Evolutionary conservation across 2,797 vertebrate genomes (phyloP), one percentile per base, ranked within the genome.

Genomic region (Arnoldichthys spilopterus): DNA sequence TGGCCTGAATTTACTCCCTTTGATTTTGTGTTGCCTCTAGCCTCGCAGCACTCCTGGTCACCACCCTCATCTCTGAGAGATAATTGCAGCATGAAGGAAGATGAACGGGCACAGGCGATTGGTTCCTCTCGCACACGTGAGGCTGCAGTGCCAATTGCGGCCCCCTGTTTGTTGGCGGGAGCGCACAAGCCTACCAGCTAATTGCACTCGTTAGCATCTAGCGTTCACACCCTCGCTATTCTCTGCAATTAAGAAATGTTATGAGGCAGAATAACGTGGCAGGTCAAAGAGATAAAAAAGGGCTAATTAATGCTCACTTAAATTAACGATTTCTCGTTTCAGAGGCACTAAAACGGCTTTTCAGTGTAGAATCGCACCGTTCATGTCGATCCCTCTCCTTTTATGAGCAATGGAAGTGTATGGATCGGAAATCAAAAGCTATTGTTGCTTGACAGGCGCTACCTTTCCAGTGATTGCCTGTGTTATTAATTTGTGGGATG

Each of bases 221-320:
- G 64, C 78, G 70, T 89, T 92, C 86, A 88, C 89, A 90, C 89
- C 84, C 76, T 79, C 58, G 73, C 85, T 89, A 87, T 92, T 91
- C 89, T 80, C 83, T 85, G 82, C 92, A 91, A 92, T 92, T 92
- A 92, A 91, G 85, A 84, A 87, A 90, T 88, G 89, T 91, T 91
- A 88, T 84, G 83, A 92, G 83, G 86, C 87, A 82, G 86, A 89
- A 91, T 88, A 88, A 87, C 83, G 85, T 30, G 49, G 78, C 69
- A 81, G 91, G 90, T 92, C 91, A 91, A 88, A 87, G 76, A 86
- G 84, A 81, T 58, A 79, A 81, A 81, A 81, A 59, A 37, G 58
- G 83, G 85, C 86, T 92, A 91, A 93, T 94, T 93, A 90, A 93
- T 93, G 91, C 86, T 89, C 88, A 85, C 87, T 90, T 90, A 92